Base-by-base conservation (phyloP, 1,140 invertebrate species). In the Coenobita brevimanus region DNA sequence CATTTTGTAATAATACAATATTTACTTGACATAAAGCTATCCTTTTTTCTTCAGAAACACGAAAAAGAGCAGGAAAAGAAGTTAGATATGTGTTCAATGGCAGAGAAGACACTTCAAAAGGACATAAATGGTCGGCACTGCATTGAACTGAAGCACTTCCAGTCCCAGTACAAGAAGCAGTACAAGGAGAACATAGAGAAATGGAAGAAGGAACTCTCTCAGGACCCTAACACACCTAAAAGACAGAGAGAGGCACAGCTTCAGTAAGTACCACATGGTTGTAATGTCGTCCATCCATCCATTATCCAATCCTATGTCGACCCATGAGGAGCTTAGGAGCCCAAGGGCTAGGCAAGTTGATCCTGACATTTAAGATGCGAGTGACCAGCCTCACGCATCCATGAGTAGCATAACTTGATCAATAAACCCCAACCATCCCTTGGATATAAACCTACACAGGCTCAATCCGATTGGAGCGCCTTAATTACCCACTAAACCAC, bases 151-250 rank as follows among this genome's bases (percentile, higher is more conserved):
- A 97, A 97, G 92, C 95, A 95, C 54, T 97, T 98, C 92, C 96
- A 97, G 92, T 94, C 96, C 84, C 96, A 98, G 91, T 97, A 98
- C 93, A 99, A 99, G 93, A 97, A 97, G 92, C 98, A 99, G 93
- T 99, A 99, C 93, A 99, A 99, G 93, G 96, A 96, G 67, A 99
- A 97, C 92, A 99, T 99, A 93, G 99, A 99, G 92, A 94, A 97
- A 91, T 98, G 97, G 96, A 99, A 98, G 95, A 95, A 96, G 92
- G 97, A 98, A 93, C 94, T 99, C 57, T 97, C 96, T 73, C 96
- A 97, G 93, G 97, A 98, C 92, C 97, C 97, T 92, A 95, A 96
- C 43, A 98, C 97, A 89, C 97, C 97, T 24, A 98, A 98, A 93
- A 94, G 97, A 91, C 97, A 98, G 93, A 94, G 97, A 90, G 98